Percentiles rank a stretch among this genome's conserved stretches.
Evolutionary conservation across 2,797 vertebrate genomes (phyloP).

Genomic region (Mormyrops attenuatus): DNA sequence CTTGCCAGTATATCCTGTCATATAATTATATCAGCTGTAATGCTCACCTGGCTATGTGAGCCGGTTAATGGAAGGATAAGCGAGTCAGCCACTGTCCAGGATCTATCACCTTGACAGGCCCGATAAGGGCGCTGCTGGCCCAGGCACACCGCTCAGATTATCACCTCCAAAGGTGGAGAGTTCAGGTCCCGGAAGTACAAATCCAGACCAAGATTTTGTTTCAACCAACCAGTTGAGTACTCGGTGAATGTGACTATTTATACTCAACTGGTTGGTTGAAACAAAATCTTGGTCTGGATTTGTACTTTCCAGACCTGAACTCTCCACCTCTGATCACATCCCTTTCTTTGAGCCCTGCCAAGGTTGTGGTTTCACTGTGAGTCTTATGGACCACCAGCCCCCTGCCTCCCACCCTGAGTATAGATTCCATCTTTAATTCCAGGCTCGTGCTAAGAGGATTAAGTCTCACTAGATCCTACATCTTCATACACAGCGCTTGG

Average conservation of each 20-base stretch:
- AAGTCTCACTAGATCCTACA: conserved; percentile 52
- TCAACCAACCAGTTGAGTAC: background rate
- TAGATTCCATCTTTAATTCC: conserved; percentile 50
- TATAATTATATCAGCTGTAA: background rate
- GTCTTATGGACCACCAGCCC: background rate
- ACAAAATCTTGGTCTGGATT: background rate
- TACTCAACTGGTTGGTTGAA: background rate
- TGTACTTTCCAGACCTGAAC: background rate
- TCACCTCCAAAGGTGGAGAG: background rate
- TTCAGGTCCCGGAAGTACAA: background rate
- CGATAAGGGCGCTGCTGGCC: background rate
- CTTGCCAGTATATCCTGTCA: background rate
- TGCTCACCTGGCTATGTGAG: background rate
- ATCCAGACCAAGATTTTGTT: background rate
- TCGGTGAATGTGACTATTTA: background rate
- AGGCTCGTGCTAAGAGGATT: conserved; percentile 64
- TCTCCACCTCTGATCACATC: background rate
- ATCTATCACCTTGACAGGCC: background rate
- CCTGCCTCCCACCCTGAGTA: background rate
- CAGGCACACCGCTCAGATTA: background rate
- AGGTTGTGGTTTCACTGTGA: background rate
- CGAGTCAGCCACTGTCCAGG: background rate
- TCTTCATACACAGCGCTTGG: background rate
- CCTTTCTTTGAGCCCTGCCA: background rate
- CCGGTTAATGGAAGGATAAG: background rate